Base-by-base conservation (phyloP, 2,888 invertebrate species). In the Dynastes hyllus region DNA sequence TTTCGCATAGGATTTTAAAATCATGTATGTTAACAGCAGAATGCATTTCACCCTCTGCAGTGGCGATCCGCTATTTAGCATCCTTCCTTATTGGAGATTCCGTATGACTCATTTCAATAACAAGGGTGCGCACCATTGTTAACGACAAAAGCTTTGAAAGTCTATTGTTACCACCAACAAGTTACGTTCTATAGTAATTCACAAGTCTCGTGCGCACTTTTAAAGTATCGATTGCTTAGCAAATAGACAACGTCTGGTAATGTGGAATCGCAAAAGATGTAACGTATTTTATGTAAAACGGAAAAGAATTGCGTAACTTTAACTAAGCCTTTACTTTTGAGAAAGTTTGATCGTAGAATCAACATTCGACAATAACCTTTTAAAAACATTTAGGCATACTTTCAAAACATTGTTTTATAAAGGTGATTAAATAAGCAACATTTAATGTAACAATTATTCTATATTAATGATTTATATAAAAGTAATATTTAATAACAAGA, bases 81-180 rank as follows among this genome's bases (percentile, higher is more conserved):
- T 45, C 73, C 61, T n/a, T 22, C 61, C 29, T 45, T 75, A 75
- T 75, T 45, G 50, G 61, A 55, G 73, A 75, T 61, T 71, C 45
- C 61, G 61, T 45, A 27, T 75, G 73, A 75, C 45, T 75, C 73
- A 75, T n/a, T 61, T 40, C 8, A 45, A 45, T 45, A 8, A 9
- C 11, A 50, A 45, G 73, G 73, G 73, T 75, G 73, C 45, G 55
- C 61, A 11, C 58, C 6, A 61, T 45, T 32, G 61, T 73, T 61
- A 61, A 61, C 63, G 61, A 61, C 27, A 75, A 29, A 45, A 75
- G 73, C 61, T 75, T 61, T 63, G 45, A 61, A 75, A 75, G 22
- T 37, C 55, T 50, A 55, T 55, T 71, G 53, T 71, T 71, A 55
- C 71, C 8, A 32, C 32, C 55, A 53, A 50, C 53, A 51, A 70